A percentile compares a stretch with the other conserved stretches of the same genome.
Evolutionary conservation across 2,888 invertebrate species (phyloP).

Genomic region (Philonicus albiceps): DNA sequence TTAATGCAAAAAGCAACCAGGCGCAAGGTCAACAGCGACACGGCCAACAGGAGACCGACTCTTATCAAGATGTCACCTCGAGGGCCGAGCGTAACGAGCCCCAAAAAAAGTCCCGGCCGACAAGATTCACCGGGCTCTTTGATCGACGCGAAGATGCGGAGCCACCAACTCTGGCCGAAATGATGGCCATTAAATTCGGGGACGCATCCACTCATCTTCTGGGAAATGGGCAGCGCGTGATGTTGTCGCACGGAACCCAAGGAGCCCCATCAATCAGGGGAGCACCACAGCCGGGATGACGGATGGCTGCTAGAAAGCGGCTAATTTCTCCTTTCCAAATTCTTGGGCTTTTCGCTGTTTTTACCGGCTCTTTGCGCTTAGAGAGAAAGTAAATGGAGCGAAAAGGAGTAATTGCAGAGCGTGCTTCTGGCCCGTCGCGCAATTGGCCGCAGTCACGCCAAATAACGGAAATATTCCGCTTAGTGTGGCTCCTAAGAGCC

Average conservation of each 20-base stretch:
- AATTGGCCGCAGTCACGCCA: slow-evolving; percentile 40
- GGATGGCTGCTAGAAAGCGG: not conserved
- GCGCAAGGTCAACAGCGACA: not conserved
- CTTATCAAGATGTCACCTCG: slow-evolving; percentile 31
- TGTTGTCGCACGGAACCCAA: not conserved
- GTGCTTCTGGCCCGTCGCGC: not conserved
- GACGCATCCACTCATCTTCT: slow-evolving; percentile 2
- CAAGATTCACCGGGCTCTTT: not conserved
- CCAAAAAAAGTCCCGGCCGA: not conserved
- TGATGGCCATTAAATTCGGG: slow-evolving; percentile 9
- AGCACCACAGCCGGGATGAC: not conserved
- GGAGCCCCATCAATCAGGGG: slow-evolving; percentile 18
- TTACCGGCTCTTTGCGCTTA: not conserved
- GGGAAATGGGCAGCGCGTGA: not conserved
- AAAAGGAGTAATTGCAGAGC: not conserved
- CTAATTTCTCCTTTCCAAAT: not conserved
- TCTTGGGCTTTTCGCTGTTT: not conserved
- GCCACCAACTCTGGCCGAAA: not conserved
- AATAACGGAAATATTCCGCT: slow-evolving; percentile 23
- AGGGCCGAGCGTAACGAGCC: not conserved
- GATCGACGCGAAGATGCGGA: not conserved
- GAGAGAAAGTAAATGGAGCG: slow-evolving; percentile 23
- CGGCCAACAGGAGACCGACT: not conserved
- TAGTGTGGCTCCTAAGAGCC: not conserved
- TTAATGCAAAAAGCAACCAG: not conserved